Evolutionary conservation across 2,888 invertebrate genomes (phyloP), one percentile per base, ranked within the genome.

Genomic region (Tenodera sinensis): DNA sequence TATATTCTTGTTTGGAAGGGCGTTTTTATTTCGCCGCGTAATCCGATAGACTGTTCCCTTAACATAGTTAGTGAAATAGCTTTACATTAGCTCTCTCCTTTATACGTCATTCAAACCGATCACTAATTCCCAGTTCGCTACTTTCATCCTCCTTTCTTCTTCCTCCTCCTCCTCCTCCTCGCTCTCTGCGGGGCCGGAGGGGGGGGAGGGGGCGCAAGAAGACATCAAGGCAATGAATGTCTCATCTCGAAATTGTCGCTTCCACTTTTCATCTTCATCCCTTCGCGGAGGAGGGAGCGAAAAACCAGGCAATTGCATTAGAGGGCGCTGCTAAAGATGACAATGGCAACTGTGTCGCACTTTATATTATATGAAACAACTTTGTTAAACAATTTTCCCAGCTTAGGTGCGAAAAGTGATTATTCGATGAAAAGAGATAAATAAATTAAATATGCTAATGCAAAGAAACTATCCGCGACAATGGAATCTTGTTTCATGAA

Each of bases 271-370:
- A 85, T 89, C 89, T 82, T 6, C 88, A 85, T 88, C 85, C 88
- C 34, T 88, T 71, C 30, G 85, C 88, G 20, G 84, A n/a, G n/a
- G n/a, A n/a, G n/a, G n/a, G n/a, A 88, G 82, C 82, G 88, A 88
- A 85, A 88, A 85, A 85, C 89, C 30, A 89, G 86, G 86, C 89
- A 89, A 89, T 89, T 89, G 89, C 89, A 85, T 89, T 89, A 85
- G 47, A 86, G 34, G 83, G 83, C 89, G 85, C 85, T 89, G 85
- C 85, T 85, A 82, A 89, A 89, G 89, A 89, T 86, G 89, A 30
- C 84, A 82, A 27, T 54, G 54, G 54, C 0, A 71, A 71, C 2
- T 54, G 47, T 47, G 14, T 1, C 2, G 3, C 47, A 7, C 15
- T 14, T 0, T 30, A 30, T 30, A n/a, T n/a, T n/a, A 30, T 30